These are phyloP conservation scores for Cerceris ruficornis DNA, from an alignment of 2,888 invertebrate genomes.

Conservation along the genomic window DNA sequence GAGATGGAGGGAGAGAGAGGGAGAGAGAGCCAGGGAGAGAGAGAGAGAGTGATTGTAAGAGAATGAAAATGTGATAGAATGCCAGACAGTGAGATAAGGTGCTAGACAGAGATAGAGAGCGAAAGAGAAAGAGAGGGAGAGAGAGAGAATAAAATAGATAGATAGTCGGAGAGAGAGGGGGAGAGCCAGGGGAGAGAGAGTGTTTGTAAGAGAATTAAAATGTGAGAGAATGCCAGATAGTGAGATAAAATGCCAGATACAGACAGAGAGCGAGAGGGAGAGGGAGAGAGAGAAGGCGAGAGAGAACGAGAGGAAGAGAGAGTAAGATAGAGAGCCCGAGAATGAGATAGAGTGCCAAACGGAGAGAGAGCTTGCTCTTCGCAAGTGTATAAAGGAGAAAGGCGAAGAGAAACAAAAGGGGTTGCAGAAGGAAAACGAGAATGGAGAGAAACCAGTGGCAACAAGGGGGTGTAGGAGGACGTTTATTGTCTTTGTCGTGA, in stretches of 20 bases:
- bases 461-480: conserved; percentile 30
- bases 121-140: no score
- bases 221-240: no score
- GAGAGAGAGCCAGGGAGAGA: no score
- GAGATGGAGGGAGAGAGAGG: no score
- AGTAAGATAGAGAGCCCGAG: neutral
- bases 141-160: no score
- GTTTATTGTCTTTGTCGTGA: conserved; percentile 57
- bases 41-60: no score
- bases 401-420: neutral
- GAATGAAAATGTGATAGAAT: no score
- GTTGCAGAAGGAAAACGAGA: neutral
- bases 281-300: conserved; percentile 4
- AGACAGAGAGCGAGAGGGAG: conserved; percentile 7
- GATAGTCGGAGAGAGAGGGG: conserved; percentile 15
- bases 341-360: no score
- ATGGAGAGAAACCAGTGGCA: conserved; percentile 13
- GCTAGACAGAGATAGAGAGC: no score
- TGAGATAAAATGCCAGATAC: neutral
- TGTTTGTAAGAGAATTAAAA: no score
- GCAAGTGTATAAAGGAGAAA: no score
- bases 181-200: neutral
- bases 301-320: neutral
- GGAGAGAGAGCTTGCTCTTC: conserved; percentile 12
- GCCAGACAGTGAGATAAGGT: no score